These are phyloP conservation scores for Microctonus aethiopoides DNA, from an alignment of 2,888 invertebrate species.

Conservation along the genomic window DNA sequence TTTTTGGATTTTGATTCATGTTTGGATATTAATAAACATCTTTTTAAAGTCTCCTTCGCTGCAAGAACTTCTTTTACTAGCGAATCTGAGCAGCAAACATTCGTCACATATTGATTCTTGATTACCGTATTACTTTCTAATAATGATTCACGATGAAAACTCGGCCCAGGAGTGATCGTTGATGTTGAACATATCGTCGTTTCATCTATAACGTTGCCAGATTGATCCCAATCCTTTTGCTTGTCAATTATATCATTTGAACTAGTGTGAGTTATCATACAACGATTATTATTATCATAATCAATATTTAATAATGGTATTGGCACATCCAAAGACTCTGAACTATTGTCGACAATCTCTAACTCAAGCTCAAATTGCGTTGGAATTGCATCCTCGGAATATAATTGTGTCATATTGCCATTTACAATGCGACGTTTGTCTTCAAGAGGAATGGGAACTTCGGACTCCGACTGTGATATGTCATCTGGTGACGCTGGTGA, in stretches of 20 bases:
- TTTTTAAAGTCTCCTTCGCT: slow-evolving; percentile 61
- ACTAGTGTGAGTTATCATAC: background rate
- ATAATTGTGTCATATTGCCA: slow-evolving; percentile 43
- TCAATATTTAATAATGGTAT: slow-evolving; percentile 38
- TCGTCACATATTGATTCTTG: slow-evolving; percentile 19
- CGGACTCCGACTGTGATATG: slow-evolving; percentile 40
- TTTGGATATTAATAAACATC: slow-evolving; percentile 50
- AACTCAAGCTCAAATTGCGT: slow-evolving; percentile 60
- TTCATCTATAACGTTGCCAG: background rate
- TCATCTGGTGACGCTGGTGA: slow-evolving; percentile 57
- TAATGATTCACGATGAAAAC: background rate
- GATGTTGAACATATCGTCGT: background rate
- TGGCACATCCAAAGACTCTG: slow-evolving; percentile 48
- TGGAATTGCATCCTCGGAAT: slow-evolving; percentile 55
- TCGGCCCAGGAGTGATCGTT: background rate
- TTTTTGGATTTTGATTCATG: slow-evolving; percentile 36
- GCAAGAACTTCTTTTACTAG: slow-evolving; percentile 62
- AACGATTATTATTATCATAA: background rate
- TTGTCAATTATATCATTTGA: background rate
- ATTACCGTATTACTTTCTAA: background rate
- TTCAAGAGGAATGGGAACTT: slow-evolving; percentile 28
- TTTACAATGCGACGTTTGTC: slow-evolving; percentile 20
- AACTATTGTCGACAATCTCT: slow-evolving; percentile 54
- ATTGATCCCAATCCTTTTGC: background rate
- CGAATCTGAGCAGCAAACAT: slow-evolving; percentile 53